Evolutionary conservation across 1,140 invertebrate genomes (phyloP).

Genomic region (Ridgeia piscesae): DNA sequence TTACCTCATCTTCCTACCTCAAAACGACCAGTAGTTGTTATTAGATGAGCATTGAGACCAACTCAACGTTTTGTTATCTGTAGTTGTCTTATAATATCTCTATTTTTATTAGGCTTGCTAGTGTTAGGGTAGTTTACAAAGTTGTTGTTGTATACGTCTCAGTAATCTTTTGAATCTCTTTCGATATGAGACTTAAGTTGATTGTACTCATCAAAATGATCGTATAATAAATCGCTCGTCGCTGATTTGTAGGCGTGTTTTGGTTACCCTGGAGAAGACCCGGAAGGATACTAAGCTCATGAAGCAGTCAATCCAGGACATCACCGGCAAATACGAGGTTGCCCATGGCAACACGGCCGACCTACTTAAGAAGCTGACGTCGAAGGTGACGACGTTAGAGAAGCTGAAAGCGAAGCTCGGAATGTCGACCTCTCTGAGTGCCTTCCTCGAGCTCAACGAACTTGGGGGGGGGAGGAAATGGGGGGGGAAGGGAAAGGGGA

Average conservation of each 20-base stretch:
- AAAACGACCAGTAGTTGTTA: no score
- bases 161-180: no score
- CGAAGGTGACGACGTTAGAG: conserved; percentile 52
- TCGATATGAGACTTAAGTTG: no score
- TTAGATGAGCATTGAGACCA: no score
- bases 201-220: no score
- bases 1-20: no score
- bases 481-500: no score
- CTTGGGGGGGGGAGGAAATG: conserved; percentile 39
- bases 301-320: conserved; percentile 53
- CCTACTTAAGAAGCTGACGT: conserved; percentile 49
- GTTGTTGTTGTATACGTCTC: no score
- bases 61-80: no score
- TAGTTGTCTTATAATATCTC: no score
- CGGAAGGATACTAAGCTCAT: conserved; percentile 52
- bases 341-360: conserved; percentile 48
- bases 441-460: conserved; percentile 54
- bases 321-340: conserved; percentile 49
- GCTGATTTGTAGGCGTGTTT: conserved; percentile 27
- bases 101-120: no score
- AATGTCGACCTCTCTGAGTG: conserved; percentile 49
- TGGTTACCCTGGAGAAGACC: conserved; percentile 53
- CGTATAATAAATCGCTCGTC: background rate
- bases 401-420: conserved; percentile 55
- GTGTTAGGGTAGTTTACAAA: no score